phyloP scores from a whole-genome alignment of 2,113 vertebrate genomes.

The Zootoca vivipara region DNA sequence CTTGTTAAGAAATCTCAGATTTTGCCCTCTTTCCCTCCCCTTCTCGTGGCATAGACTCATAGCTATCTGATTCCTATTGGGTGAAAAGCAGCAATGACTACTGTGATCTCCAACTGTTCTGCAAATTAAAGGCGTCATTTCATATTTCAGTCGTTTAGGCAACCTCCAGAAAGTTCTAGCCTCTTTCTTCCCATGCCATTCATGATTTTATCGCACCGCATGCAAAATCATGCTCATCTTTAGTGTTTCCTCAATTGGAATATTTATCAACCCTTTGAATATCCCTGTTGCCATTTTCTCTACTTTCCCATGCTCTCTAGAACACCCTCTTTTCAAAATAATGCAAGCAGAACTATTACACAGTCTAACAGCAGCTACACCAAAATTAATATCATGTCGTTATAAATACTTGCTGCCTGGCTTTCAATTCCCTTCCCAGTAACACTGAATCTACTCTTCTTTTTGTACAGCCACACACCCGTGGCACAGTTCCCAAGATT shows the following conservation, averaged over 20 bases:
- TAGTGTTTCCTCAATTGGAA: background rate
- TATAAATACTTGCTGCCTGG: too few species aligned
- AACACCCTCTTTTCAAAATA: background rate
- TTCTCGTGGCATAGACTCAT: background rate
- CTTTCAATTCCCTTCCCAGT: too few species aligned
- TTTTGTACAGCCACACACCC: too few species aligned
- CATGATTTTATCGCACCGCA: background rate
- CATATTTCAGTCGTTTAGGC: background rate
- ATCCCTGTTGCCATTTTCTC: background rate
- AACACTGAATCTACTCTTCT: background rate
- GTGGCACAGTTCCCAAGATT: background rate
- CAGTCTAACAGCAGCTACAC: background rate
- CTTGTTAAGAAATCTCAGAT: conserved; percentile 19
- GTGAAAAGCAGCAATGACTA: too few species aligned
- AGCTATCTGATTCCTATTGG: background rate
- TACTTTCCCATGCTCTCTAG: too few species aligned
- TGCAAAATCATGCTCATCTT: background rate
- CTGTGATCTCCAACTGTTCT: too few species aligned
- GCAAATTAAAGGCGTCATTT: background rate
- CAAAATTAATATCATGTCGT: background rate
- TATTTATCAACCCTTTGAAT: background rate
- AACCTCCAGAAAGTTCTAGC: background rate
- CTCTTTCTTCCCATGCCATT: background rate
- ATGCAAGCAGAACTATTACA: background rate
- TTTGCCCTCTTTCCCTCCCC: background rate